Percentiles rank a stretch among this genome's conserved stretches.
Conservation (phyloP, 2,888 invertebrate species). For the Falcaria lacertinaria region DNA sequence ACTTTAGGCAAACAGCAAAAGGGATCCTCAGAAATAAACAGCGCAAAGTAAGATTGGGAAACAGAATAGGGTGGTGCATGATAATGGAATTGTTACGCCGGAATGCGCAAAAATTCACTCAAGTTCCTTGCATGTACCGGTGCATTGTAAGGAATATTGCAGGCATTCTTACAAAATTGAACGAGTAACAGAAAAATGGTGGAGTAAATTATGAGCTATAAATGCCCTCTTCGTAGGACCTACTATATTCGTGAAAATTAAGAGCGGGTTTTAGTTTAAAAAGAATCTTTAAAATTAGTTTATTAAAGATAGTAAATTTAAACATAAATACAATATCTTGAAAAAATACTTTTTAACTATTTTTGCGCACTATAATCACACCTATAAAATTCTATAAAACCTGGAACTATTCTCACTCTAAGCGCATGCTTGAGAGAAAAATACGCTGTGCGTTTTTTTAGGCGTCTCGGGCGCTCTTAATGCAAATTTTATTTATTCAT, state of each 20-base stretch:
- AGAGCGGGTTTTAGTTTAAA: too few relatives aligned
- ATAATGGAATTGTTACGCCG: constrained; percentile 16
- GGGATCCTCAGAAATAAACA: not conserved
- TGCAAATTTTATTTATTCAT: constrained; percentile 80
- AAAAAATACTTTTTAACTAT: too few relatives aligned
- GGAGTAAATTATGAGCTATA: too few relatives aligned
- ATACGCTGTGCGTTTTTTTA: constrained; percentile 50
- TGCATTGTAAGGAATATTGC: not conserved
- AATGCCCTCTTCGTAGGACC: too few relatives aligned
- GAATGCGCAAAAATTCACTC: constrained; percentile 13
- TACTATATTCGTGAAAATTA: too few relatives aligned
- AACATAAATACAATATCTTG: too few relatives aligned
- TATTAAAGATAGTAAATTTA: too few relatives aligned
- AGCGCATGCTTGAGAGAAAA: constrained; percentile 12
- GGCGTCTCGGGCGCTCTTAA: constrained; percentile 62
- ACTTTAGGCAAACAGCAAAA: not conserved
- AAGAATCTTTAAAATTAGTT: too few relatives aligned
- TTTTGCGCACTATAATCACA: too few relatives aligned
- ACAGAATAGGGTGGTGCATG: constrained; percentile 9
- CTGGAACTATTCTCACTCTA: not conserved
- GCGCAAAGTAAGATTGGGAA: not conserved
- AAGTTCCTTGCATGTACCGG: constrained; percentile 1
- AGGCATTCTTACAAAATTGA: constrained; percentile 2
- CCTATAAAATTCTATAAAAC: not conserved
- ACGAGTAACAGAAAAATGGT: not conserved